phyloP scores from a whole-genome alignment of 30 jellyfish, hydroid and myxozoan genomes.

The Chrysaora quinquecirrha region DNA sequence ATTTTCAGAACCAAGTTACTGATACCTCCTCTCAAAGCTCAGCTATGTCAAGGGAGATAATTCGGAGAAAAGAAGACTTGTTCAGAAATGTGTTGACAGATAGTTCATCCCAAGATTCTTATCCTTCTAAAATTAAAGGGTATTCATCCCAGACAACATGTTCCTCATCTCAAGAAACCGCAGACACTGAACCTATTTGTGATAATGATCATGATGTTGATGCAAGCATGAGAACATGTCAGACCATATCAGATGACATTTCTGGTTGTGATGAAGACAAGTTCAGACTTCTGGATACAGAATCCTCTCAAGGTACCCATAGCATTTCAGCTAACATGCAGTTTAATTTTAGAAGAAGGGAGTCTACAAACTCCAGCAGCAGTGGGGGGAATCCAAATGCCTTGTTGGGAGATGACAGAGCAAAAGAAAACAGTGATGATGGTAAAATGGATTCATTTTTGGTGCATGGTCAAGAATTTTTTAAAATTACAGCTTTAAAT shows the following conservation, averaged over 20 bases:
- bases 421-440: background rate
- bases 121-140: background rate
- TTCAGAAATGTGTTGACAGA: background rate
- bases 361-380: background rate
- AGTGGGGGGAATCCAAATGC: background rate
- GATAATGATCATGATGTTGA: background rate
- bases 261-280: background rate
- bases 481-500: background rate
- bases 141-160: background rate
- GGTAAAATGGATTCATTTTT: no score
- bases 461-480: no score
- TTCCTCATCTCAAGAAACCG: background rate
- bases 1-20: no score
- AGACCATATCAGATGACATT: background rate
- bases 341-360: background rate
- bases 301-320: background rate
- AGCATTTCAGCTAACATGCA: background rate
- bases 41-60: background rate
- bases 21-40: background rate
- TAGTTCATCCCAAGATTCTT: background rate
- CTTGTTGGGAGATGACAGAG: background rate
- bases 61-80: background rate
- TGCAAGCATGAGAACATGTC: background rate
- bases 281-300: background rate
- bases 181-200: background rate